Percentiles rank a stretch among this genome's conserved stretches.
Evolutionary conservation across 2,888 invertebrate genomes (phyloP).

Genomic region (Meloe dianella): DNA sequence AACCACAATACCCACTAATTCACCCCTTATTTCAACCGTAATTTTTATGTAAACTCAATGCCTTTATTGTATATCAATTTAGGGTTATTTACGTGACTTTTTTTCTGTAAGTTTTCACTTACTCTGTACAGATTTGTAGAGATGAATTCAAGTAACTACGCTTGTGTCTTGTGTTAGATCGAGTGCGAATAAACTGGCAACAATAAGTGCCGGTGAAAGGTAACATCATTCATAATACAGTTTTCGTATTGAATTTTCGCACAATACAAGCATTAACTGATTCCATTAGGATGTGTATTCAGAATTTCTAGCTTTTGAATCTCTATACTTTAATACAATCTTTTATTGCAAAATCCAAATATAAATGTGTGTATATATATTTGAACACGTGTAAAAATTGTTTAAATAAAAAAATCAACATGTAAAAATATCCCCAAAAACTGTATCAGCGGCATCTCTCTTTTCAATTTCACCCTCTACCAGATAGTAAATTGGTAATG

Average conservation of each 20-base stretch:
- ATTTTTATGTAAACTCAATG: not conserved
- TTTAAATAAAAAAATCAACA: not conserved
- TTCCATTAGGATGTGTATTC: constrained; percentile 38
- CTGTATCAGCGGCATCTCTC: constrained; percentile 47
- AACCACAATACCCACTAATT: constrained; percentile 3
- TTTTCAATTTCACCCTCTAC: not conserved
- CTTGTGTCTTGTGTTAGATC: not conserved
- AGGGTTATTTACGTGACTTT: not conserved
- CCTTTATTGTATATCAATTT: not conserved
- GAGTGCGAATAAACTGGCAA: not conserved
- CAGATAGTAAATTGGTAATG: constrained; percentile 47
- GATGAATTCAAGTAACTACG: not conserved
- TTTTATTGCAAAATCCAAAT: not conserved
- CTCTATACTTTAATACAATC: not conserved
- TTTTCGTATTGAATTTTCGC: constrained; percentile 34
- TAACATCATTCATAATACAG: constrained; percentile 39
- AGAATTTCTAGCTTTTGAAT: constrained; percentile 1
- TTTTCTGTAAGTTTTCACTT: not conserved
- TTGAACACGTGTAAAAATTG: not conserved
- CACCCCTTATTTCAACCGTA: not conserved
- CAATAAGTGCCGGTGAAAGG: constrained; percentile 6
- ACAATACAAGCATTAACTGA: constrained; percentile 44
- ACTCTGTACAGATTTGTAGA: not conserved
- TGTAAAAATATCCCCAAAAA: not conserved
- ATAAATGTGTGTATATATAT: not conserved